Evolutionary conservation across 1,140 invertebrate genomes (phyloP), one percentile per base, ranked within the genome.

Genomic region (Oscheius sp.): DNA sequence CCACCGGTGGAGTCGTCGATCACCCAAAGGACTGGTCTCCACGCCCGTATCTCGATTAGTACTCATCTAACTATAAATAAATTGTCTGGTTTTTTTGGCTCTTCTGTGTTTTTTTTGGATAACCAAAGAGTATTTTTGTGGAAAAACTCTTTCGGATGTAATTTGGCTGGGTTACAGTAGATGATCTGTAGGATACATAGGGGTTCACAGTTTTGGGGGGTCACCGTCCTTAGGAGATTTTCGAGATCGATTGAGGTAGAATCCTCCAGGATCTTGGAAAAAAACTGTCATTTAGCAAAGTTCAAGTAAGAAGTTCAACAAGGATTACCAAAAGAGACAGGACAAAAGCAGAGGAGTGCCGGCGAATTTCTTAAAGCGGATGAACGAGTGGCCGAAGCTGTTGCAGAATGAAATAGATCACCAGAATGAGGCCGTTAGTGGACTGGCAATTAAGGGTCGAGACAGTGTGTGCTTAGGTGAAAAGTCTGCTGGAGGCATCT

Each of bases 11-110:
- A 38, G 36, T 35, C 3, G 23, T 65, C 18, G 49, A 58, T 23
- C 72, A 74, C 7, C 28, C 42, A 18, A 74, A 74, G 38, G 55
- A 68, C 2, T 74, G 72, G 72, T 61, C 49, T 7, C 72, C 72
- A 35, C n/a, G 49, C n/a, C 64, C 72, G 23, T 74, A 74, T 46
- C 32, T 74, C 28, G 34, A 74, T 29, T 68, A 55, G 49, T 7
- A 42, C 15, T 55, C 15, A 55, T 55, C 49, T 55, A 15, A 42
- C n/a, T 42, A 42, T 42, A n/a, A 10, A n/a, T 42, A 42, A 42
- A 42, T 42, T 42, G 7, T 42, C n/a, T n/a, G n/a, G 7, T 10
- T 10, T 42, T 42, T 42, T 42, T 42, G 38, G 7, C 38, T 42
- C 7, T 42, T 42, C n/a, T 42, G 38, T n/a, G n/a, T n/a, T n/a